Base-by-base conservation (phyloP, 2,888 invertebrate species). In the Odontothrips loti region DNA sequence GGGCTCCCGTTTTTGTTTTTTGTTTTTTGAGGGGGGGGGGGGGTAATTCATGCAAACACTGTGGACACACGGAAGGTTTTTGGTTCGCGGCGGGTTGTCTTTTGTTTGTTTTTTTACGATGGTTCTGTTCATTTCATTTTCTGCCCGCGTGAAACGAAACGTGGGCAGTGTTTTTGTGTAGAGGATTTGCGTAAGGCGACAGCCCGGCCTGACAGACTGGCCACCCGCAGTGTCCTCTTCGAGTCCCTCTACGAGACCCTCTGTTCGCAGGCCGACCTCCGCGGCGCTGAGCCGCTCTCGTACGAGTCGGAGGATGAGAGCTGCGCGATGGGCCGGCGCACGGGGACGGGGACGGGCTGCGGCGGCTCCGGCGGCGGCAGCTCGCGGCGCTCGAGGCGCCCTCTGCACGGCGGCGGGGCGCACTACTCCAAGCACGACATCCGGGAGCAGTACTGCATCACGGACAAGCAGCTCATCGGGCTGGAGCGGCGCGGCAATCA, bases 371-470 rank as follows among this genome's bases (percentile, higher is more conserved):
- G 80, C 83, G 83, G 79, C 82, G 81, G 82, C 83, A 83, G 80
- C 82, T 84, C 81, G 82, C 83, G 83, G 87, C 87, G 80, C 87
- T 88, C 83, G 80, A 84, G 84, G 80, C 83, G 84, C 27, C 82
- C 85, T 47, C 84, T 84, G 82, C 85, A 85, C 84, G 86, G 89
- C 43, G 88, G 88, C 63, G 90, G 90, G 10, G 89, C 90, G 80
- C 88, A 94, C 85, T 96, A 96, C 89, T 96, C 96, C 83, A 94
- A 96, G 86, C 91, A 95, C 89, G 95, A 95, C 89, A 96, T 97
- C 88, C 91, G 95, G 85, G 96, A 97, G 87, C 96, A 96, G 89
- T 97, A 97, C 89, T 97, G 96, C 90, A 95, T 97, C 89, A 96
- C 94, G 87, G 95, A 94, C 89, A 93, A 96, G 86, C 96, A 96